Percentiles rank a stretch among this genome's conserved stretches.
Conservation (phyloP, 2,113 vertebrate genomes). For the Mustelus asterias region DNA sequence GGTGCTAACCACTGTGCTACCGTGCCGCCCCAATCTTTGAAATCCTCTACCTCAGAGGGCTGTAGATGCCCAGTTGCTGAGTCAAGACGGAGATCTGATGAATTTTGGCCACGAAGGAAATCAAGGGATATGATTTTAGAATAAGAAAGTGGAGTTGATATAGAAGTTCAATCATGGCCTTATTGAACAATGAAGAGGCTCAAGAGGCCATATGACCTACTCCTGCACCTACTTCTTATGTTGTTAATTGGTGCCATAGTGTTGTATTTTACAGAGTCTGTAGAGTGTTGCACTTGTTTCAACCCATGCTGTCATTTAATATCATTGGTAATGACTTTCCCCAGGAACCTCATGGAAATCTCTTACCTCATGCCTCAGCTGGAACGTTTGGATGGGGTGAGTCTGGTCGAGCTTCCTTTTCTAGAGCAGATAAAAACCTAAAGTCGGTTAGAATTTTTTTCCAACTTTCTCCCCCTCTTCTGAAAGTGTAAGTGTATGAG, state of each 20-base stretch:
- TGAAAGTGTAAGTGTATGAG: background rate
- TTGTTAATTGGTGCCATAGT: background rate
- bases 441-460: background rate
- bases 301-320: background rate
- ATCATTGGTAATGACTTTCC: background rate
- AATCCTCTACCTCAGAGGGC: background rate
- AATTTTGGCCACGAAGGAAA: background rate
- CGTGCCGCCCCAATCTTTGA: background rate
- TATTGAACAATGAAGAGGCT: background rate
- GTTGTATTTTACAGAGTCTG: background rate
- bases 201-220: background rate
- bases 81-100: background rate
- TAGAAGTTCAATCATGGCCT: background rate
- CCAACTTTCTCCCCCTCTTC: background rate
- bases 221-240: background rate
- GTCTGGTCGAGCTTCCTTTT: background rate
- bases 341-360: background rate
- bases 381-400: constrained; percentile 8
- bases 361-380: constrained; percentile 31
- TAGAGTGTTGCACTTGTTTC: background rate
- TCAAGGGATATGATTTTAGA: background rate
- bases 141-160: background rate
- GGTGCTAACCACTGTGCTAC: too few species aligned
- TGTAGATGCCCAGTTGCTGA: background rate
- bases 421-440: background rate